Conservation (phyloP, 2,113 vertebrate species). For the Ranitomeya variabilis region DNA sequence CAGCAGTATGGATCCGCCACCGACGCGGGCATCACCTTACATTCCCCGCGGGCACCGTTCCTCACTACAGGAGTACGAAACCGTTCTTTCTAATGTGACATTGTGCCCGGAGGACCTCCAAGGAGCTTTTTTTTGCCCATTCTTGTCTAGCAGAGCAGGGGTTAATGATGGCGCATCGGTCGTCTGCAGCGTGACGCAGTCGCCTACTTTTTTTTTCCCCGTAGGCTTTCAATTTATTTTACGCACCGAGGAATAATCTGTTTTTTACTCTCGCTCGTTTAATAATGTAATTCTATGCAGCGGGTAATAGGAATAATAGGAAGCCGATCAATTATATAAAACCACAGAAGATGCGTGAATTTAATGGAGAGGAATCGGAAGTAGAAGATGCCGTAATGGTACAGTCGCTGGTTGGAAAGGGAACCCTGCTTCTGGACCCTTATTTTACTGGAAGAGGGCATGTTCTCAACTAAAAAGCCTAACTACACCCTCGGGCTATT, state of each 20-base stretch:
- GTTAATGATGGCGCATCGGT: background rate
- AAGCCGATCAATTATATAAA: background rate
- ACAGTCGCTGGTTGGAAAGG: background rate
- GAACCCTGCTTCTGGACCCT: background rate
- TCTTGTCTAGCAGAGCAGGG: background rate
- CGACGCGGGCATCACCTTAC: conserved; percentile 5
- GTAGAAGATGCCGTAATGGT: no score
- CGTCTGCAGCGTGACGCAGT: background rate
- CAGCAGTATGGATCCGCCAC: background rate
- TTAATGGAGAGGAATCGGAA: background rate
- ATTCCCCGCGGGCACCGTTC: background rate
- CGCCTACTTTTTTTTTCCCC: background rate
- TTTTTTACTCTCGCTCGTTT: background rate
- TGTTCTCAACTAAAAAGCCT: no score
- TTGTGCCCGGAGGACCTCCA: background rate
- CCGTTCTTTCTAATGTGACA: background rate
- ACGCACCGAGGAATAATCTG: background rate
- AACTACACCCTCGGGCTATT: no score
- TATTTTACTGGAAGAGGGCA: no score
- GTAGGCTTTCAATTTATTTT: background rate
- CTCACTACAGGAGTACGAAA: background rate
- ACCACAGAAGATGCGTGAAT: background rate
- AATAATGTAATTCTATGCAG: conserved; percentile 1
- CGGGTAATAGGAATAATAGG: background rate
- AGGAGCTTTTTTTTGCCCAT: background rate